Conservation (phyloP, 2,797 vertebrate species). For the Myoxocephalus aenaeus region DNA sequence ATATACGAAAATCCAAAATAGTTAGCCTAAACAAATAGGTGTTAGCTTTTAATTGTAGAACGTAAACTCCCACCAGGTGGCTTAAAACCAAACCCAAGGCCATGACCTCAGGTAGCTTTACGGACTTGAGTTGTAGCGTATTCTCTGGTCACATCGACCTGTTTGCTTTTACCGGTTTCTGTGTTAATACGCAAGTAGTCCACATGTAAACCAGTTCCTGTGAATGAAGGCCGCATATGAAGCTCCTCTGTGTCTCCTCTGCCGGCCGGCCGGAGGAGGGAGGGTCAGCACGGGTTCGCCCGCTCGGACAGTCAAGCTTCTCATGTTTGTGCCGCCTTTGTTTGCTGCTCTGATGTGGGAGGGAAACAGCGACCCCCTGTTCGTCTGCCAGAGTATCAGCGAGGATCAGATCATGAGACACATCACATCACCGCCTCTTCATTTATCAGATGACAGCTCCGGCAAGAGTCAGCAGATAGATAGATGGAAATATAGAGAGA, state of each 20-base stretch:
- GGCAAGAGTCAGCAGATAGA: slow-evolving; percentile 9
- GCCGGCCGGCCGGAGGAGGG: slow-evolving; percentile 9
- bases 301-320: slow-evolving; percentile 47
- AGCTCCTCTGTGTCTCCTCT: slow-evolving; percentile 44
- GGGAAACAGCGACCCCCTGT: slow-evolving; percentile 71
- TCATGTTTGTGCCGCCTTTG: slow-evolving; percentile 68
- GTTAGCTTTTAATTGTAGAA: background rate
- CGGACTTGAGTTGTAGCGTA: background rate
- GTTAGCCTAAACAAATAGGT: background rate
- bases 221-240: slow-evolving; percentile 1
- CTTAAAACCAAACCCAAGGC: background rate
- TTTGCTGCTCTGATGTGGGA: slow-evolving; percentile 63
- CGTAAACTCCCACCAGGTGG: background rate
- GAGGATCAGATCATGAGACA: slow-evolving; percentile 63
- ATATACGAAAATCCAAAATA: too few relatives aligned
- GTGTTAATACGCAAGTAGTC: background rate
- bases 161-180: background rate
- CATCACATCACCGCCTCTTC: slow-evolving; percentile 53
- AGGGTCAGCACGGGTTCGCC: slow-evolving; percentile 57
- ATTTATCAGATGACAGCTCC: slow-evolving; percentile 10
- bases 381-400: slow-evolving; percentile 45
- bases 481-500: slow-evolving; percentile 13
- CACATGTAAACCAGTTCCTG: background rate
- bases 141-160: background rate
- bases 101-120: background rate